Conservation (phyloP, 2,797 vertebrate genomes). For the Coregonus suidteri region DNA sequence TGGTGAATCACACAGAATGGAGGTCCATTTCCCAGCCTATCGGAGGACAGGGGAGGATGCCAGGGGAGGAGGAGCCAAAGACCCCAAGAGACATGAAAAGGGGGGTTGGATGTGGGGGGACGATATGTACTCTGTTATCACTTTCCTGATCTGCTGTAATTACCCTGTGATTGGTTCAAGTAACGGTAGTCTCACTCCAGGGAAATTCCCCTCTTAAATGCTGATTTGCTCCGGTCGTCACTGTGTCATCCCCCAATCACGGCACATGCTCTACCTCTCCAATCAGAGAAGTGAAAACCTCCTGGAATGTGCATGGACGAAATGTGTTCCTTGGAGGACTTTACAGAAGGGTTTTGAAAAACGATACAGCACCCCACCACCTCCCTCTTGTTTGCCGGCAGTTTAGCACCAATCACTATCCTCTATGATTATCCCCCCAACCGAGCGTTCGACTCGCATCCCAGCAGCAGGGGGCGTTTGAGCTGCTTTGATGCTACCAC, state of each 20-base stretch:
- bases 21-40: background rate
- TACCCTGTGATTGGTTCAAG: background rate
- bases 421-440: background rate
- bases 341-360: background rate
- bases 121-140: background rate
- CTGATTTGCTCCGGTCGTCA: background rate
- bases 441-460: background rate
- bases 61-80: background rate
- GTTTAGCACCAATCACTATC: conserved; percentile 5
- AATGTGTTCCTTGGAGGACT: background rate
- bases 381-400: background rate
- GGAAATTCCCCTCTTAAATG: background rate
- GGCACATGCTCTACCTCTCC: background rate
- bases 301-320: background rate
- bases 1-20: background rate
- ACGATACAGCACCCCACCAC: background rate
- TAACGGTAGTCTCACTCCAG: background rate
- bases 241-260: background rate
- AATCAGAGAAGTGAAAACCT: background rate
- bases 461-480: background rate
- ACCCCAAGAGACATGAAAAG: background rate
- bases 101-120: background rate
- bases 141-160: too few relatives aligned
- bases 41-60: background rate
- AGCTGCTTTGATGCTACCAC: background rate